Evolutionary conservation across 2,113 vertebrate genomes (phyloP).

Genomic region (Pogona vitticeps): DNA sequence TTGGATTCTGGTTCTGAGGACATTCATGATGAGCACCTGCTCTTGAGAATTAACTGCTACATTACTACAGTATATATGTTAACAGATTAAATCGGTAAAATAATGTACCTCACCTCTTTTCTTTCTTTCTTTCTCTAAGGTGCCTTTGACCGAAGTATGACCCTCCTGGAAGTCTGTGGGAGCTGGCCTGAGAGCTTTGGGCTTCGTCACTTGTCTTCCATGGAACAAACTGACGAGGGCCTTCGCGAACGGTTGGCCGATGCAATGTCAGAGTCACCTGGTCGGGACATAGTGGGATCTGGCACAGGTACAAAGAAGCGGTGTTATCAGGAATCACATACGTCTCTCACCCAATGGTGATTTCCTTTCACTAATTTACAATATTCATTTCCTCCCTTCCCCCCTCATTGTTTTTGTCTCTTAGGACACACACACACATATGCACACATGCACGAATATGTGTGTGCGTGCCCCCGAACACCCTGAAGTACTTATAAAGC

Average conservation of each 20-base stretch:
- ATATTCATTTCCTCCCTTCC: not conserved
- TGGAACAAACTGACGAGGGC: conserved; percentile 91
- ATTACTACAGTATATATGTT: too few relatives aligned
- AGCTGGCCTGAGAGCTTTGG: conserved; percentile 98
- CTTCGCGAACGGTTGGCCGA: conserved; percentile 94
- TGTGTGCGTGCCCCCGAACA: too few relatives aligned
- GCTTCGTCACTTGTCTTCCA: conserved; percentile 89
- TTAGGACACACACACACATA: not conserved
- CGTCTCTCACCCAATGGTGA: conserved; percentile 74
- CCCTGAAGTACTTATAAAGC: too few relatives aligned
- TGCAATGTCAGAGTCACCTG: conserved; percentile 96
- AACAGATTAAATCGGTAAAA: too few relatives aligned
- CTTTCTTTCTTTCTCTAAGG: conserved; percentile 73
- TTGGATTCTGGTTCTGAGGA: too few relatives aligned
- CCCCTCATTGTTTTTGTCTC: conserved; percentile 10
- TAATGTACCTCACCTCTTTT: not conserved
- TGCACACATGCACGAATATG: too few relatives aligned
- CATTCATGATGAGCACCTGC: too few relatives aligned
- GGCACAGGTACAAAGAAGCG: conserved; percentile 90
- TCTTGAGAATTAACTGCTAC: too few relatives aligned
- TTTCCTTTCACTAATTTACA: conserved; percentile 52
- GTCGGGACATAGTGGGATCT: conserved; percentile 91
- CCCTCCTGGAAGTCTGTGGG: conserved; percentile 94
- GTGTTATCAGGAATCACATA: conserved; percentile 74
- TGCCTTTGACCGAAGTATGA: conserved; percentile 92